Conservation (phyloP, 2,113 vertebrate genomes). For the Ramphastos sulfuratus region DNA sequence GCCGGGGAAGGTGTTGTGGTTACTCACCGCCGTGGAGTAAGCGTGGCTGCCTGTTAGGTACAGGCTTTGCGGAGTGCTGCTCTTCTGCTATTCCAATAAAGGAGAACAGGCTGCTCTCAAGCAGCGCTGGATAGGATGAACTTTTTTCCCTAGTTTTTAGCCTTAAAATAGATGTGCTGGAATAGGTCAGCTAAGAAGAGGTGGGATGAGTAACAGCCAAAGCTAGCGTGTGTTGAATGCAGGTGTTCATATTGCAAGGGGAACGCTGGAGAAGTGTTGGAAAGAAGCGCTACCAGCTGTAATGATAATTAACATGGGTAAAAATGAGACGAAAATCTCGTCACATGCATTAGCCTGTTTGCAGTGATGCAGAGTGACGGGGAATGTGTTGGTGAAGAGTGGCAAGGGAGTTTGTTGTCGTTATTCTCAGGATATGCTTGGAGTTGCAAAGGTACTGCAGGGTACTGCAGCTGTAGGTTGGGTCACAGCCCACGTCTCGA, state of each 20-base stretch:
- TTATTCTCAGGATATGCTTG: not conserved
- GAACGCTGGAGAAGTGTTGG: not conserved
- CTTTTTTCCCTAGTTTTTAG: not conserved
- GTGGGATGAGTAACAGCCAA: not conserved
- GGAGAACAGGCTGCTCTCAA: not conserved
- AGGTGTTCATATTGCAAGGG: fast-evolving
- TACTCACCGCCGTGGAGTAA: not conserved
- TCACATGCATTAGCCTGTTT: not conserved
- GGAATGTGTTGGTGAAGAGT: not conserved
- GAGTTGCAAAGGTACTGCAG: not conserved
- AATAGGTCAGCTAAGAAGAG: not conserved
- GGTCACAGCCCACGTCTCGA: not conserved
- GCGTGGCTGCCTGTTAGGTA: not conserved
- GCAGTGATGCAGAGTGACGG: fast-evolving
- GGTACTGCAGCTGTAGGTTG: not conserved
- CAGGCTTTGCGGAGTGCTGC: not conserved
- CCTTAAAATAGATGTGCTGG: not conserved
- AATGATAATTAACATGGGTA: not conserved
- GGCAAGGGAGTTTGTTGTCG: not conserved
- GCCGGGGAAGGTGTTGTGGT: fast-evolving
- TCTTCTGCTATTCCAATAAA: not conserved
- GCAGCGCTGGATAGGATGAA: not conserved
- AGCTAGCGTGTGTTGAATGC: fast-evolving
- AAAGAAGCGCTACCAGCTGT: not conserved
- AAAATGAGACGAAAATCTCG: not conserved